Evolutionary conservation across 64 coral and sea anemone genomes (phyloP).

Genomic region (Astreopora myriophthalma): DNA sequence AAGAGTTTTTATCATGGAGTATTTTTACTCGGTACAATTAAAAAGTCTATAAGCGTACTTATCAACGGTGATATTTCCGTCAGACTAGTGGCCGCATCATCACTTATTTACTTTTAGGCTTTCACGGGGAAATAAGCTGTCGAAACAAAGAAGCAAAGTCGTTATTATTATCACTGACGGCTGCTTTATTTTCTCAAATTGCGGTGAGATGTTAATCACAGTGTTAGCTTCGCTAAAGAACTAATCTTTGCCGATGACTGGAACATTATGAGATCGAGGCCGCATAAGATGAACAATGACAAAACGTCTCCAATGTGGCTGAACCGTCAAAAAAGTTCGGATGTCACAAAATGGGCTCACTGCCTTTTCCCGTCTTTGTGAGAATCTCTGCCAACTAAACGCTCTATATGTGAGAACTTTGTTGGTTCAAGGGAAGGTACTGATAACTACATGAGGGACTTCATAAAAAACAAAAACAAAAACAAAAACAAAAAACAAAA

Average conservation of each 20-base stretch:
- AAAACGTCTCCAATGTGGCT: background rate
- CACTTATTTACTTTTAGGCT: constrained; percentile 42
- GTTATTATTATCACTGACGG: constrained; percentile 36
- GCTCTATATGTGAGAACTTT: background rate
- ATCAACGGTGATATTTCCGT: constrained; percentile 56
- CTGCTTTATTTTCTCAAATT: constrained; percentile 22
- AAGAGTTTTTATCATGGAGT: background rate
- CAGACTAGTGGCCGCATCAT: background rate
- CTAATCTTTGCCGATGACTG: background rate
- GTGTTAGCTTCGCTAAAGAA: background rate
- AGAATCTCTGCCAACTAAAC: background rate
- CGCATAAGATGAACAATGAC: background rate
- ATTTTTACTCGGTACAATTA: background rate
- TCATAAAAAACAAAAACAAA: background rate
- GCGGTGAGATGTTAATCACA: constrained; percentile 8
- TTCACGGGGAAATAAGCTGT: constrained; percentile 25
- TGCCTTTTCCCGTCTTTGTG: background rate
- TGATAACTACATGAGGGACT: background rate
- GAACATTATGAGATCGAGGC: background rate
- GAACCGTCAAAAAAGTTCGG: background rate
- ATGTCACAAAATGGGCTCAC: background rate
- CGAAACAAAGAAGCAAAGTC: constrained; percentile 8
- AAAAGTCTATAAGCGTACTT: background rate
- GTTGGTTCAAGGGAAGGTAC: background rate
- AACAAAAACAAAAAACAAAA: background rate